Base-by-base conservation (phyloP, 2,797 vertebrate genomes). In the Tiaroga cobitis region DNA sequence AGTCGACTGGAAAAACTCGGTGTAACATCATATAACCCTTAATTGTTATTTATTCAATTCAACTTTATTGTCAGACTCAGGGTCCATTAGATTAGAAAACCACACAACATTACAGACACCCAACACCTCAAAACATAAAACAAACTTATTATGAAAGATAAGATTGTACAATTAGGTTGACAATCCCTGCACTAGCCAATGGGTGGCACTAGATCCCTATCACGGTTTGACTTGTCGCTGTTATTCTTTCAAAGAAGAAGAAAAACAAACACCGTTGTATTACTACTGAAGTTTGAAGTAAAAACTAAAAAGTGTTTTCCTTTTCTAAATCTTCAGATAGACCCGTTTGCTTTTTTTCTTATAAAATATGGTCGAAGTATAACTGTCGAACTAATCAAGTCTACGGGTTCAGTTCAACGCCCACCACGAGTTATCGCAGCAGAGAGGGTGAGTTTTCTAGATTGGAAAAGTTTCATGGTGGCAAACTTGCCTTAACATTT, bases 141-240 rank as follows among this genome's bases (percentile, higher is more conserved):
- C n/a, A n/a, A n/a, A n/a, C n/a, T n/a, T n/a, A n/a, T 43, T 63
- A 26, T 43, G 34, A 63, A 61, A 61, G 21, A 39, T 78, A 19
- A 29, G 26, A 32, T 41, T 26, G 37, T 18, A 26, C 19, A 34
- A 76, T 59, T 34, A 18, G 6, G 41, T 46, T 80, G 63, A 34
- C 43, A 32, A 16, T 56, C 5, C 51, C 34, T 29, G 24, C n/a
- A 61, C n/a, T 29, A 49, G 29, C 10, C 86, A 65, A 19, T 18
- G 32, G 78, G 54, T 43, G 82, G 83, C 86, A 78, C 73, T 81
- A 73, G 19, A 51, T 4, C 26, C 21, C 41, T 24, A 13, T 41
- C 29, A 32, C 16, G 54, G 41, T 70, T 77, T 19, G 51, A 73
- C 69, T 34, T 67, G 84, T 74, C 46, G 76, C 39, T 43, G 6